Evolutionary conservation across 2,888 invertebrate species (phyloP).

Genomic region (Cephus rjabovi): DNA sequence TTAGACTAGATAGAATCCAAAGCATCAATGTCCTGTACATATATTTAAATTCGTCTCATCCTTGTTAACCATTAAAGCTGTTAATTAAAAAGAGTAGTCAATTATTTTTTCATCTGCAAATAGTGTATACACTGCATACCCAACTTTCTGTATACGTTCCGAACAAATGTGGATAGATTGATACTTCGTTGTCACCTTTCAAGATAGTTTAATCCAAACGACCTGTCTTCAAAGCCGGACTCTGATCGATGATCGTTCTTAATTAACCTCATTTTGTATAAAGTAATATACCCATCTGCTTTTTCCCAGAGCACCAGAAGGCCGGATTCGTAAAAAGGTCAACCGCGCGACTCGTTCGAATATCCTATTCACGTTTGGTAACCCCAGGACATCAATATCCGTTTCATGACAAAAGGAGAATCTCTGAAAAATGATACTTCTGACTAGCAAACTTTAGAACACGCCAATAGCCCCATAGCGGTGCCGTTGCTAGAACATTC

Average conservation of each 20-base stretch:
- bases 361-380: background rate
- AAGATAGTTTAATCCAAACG: background rate
- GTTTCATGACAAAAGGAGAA: background rate
- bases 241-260: background rate
- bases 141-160: background rate
- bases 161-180: background rate
- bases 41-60: slow-evolving; percentile 1
- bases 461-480: background rate
- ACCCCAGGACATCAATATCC: background rate
- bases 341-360: background rate
- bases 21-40: background rate
- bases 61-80: background rate
- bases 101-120: background rate
- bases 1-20: background rate
- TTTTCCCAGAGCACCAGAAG: background rate
- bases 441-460: background rate
- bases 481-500: background rate
- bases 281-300: background rate
- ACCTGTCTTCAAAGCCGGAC: background rate
- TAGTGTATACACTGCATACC: background rate
- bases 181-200: background rate
- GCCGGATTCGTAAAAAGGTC: background rate
- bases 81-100: background rate
- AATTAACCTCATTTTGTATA: background rate
- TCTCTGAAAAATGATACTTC: background rate